These are phyloP conservation scores for Tubulanus polymorphus DNA, from an alignment of 2,888 invertebrate species.

Conservation along the genomic window DNA sequence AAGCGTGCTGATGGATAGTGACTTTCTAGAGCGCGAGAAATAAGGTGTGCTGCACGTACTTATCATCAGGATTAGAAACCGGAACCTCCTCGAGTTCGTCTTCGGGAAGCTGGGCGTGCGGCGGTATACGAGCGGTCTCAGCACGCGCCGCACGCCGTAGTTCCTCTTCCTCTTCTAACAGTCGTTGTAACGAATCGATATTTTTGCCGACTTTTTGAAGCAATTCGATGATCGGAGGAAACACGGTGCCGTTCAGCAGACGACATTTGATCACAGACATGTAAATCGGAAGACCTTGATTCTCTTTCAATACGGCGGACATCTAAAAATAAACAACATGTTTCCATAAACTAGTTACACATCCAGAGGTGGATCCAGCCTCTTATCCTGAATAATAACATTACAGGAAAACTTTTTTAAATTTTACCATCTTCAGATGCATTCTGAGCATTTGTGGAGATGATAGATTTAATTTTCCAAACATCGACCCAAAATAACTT, in stretches of 20 bases:
- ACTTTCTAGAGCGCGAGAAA: background rate
- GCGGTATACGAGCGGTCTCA: conserved; percentile 25
- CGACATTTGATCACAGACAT: conserved; percentile 49
- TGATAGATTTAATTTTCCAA: too few relatives aligned
- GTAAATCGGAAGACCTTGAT: conserved; percentile 45
- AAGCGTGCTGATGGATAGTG: background rate
- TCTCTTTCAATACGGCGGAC: conserved; percentile 34
- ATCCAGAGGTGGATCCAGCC: too few relatives aligned
- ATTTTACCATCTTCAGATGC: too few relatives aligned
- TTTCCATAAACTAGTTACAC: background rate
- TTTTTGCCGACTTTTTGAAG: conserved; percentile 26
- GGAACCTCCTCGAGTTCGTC: conserved; percentile 46
- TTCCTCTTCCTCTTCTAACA: conserved; percentile 6
- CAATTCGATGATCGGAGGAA: conserved; percentile 28
- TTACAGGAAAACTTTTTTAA: too few relatives aligned
- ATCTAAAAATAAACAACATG: conserved; percentile 25
- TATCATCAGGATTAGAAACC: conserved; percentile 35
- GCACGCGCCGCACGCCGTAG: background rate
- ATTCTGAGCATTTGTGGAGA: too few relatives aligned
- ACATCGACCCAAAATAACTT: too few relatives aligned
- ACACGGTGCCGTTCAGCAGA: conserved; percentile 27
- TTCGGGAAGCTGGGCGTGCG: conserved; percentile 44
- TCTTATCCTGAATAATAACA: too few relatives aligned
- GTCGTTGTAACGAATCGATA: conserved; percentile 11
- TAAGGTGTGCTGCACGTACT: conserved; percentile 9